Evolutionary conservation across 2,113 vertebrate genomes (phyloP).

Genomic region (Phaetusa simplex): DNA sequence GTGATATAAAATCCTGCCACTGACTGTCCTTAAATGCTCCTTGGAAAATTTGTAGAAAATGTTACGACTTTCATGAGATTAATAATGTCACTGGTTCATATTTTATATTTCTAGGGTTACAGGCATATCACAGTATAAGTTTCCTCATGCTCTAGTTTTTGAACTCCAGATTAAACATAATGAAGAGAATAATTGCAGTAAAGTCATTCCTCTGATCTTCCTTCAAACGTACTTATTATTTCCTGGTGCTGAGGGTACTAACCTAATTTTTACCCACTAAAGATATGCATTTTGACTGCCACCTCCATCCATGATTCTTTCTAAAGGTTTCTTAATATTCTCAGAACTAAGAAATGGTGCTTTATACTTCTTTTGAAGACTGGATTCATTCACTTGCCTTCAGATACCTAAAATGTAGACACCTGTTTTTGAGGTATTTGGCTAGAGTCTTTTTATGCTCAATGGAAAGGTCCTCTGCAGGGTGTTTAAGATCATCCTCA

Average conservation of each 20-base stretch:
- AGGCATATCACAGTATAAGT: neutral
- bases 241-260: neutral
- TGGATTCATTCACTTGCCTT: neutral
- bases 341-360: neutral
- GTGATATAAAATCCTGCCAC: neutral
- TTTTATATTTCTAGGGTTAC: neutral
- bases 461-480: neutral
- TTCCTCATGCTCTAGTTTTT: neutral
- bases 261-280: neutral
- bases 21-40: neutral
- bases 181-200: neutral
- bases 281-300: neutral
- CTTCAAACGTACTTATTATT: neutral
- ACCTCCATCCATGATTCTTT: neutral
- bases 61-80: neutral
- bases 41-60: neutral
- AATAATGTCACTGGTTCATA: neutral
- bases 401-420: neutral
- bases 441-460: neutral
- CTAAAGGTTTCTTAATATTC: neutral
- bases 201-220: neutral
- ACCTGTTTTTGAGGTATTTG: neutral
- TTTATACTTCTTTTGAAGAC: neutral
- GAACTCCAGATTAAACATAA: neutral
- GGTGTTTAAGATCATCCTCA: neutral